Base-by-base conservation (phyloP, 2,888 invertebrate species). In the Acanthococcus lagerstroemiae region DNA sequence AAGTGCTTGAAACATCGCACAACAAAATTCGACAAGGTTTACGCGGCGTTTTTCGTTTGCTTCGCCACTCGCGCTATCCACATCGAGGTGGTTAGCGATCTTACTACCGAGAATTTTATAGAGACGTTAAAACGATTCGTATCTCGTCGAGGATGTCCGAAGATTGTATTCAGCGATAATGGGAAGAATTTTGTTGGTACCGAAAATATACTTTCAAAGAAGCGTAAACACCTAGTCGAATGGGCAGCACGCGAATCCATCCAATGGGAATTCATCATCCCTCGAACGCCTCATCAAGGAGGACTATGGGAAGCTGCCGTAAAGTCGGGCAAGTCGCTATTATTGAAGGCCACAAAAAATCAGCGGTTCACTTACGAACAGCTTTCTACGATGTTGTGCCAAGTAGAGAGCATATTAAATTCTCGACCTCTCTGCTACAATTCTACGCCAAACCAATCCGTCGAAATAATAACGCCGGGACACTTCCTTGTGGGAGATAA, bases 251-350 rank as follows among this genome's bases (percentile, higher is more conserved):
- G 19, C 24, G 19, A 48, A 30, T 69, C 67, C 12, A 70, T 71
- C 19, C 1, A 63, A 6, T 72, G 72, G 71, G 50, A 70, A 1
- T 73, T 72, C 25, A 68, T 56, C 5, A 67, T 67, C 12, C 67
- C 68, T n/a, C 19, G 45, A 12, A 45, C 67, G 5, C 66, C 66
- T 1, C 58, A 67, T 21, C 37, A 61, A 19, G 69, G 69, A 9
- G 68, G 69, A 4, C 46, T 67, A 21, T 68, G 68, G 68, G 68
- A 69, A 27, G 54, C 60, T 1, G 46, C 26, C 2, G 68, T 69
- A 5, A 69, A 67, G 37, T 46, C 55, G 4, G 55, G 57, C 22
- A 67, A 69, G 37, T 21, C 58, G 4, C 48, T 21, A 7, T 22
- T 65, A 15, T n/a, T 22, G 17, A 44, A n/a, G 22, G 26, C 27